These are phyloP conservation scores for Germaria angustata DNA, from an alignment of 2,888 invertebrate species.

Conservation along the genomic window DNA sequence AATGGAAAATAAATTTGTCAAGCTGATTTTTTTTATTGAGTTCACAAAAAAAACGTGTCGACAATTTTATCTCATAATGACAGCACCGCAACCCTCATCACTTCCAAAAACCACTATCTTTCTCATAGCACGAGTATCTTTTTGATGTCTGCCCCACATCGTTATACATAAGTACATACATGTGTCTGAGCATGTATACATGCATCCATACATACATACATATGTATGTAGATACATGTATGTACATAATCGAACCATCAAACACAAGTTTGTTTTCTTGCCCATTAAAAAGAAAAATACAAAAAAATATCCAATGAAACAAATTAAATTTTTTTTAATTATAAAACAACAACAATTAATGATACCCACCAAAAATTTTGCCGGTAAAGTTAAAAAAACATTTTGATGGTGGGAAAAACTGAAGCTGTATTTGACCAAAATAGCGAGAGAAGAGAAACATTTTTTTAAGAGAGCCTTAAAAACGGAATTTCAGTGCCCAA, in stretches of 20 bases:
- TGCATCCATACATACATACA: too few species aligned
- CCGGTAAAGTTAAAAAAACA: slow-evolving; percentile 38
- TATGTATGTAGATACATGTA: too few species aligned
- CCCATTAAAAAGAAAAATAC: background rate
- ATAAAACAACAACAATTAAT: too few species aligned
- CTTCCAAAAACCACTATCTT: background rate
- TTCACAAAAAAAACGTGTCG: slow-evolving; percentile 19
- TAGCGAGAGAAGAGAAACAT: background rate
- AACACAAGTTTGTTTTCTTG: slow-evolving; percentile 18
- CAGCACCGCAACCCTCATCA: background rate
- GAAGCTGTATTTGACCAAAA: background rate
- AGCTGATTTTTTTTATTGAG: slow-evolving; percentile 18
- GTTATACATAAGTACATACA: background rate
- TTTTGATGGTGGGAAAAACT: background rate
- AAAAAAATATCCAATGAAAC: background rate
- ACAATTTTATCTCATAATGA: background rate
- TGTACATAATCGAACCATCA: background rate
- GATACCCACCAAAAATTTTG: slow-evolving; percentile 14
- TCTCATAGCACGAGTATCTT: background rate
- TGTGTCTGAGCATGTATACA: too few species aligned
- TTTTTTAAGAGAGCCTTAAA: slow-evolving; percentile 12
- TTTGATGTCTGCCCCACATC: background rate
- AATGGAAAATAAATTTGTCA: background rate
- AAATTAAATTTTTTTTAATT: background rate
- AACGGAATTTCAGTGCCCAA: background rate